Conservation (phyloP, 2,888 invertebrate genomes). For the Rhamphomyia laevipes region DNA sequence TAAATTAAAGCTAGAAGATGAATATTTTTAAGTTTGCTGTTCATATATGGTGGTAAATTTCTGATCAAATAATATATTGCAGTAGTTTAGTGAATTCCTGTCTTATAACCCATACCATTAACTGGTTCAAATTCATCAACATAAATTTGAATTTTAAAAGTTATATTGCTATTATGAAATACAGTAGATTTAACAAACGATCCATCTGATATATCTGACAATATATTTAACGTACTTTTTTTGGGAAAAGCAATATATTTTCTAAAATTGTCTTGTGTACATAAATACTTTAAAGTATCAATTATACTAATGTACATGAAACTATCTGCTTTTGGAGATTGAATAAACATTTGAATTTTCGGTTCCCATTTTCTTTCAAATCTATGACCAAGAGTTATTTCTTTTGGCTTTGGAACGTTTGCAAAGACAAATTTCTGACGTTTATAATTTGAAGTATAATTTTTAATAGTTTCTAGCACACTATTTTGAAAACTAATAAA, state of each 20-base stretch:
- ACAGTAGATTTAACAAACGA: neutral
- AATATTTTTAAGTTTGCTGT: constrained; percentile 1
- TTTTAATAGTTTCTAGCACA: too few species aligned
- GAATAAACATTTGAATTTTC: neutral
- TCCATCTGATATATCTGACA: constrained; percentile 1
- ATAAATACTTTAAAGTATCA: too few species aligned
- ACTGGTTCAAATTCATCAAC: too few species aligned
- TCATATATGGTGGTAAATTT: neutral
- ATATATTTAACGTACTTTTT: too few species aligned
- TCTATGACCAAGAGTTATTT: neutral
- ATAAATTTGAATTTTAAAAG: neutral
- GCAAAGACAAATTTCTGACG: neutral
- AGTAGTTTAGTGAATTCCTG: too few species aligned
- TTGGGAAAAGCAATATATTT: too few species aligned
- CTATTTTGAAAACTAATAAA: too few species aligned
- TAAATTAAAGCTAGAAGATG: neutral
- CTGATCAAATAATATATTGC: too few species aligned
- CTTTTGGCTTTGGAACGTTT: neutral
- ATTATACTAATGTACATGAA: neutral
- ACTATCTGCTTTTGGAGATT: neutral
- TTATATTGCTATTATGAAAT: neutral
- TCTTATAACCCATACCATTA: too few species aligned
- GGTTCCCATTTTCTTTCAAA: neutral
- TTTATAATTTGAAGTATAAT: too few species aligned
- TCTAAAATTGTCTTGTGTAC: too few species aligned